Evolutionary conservation across 2,888 invertebrate genomes (phyloP).

Genomic region (Podabrus alpinus): DNA sequence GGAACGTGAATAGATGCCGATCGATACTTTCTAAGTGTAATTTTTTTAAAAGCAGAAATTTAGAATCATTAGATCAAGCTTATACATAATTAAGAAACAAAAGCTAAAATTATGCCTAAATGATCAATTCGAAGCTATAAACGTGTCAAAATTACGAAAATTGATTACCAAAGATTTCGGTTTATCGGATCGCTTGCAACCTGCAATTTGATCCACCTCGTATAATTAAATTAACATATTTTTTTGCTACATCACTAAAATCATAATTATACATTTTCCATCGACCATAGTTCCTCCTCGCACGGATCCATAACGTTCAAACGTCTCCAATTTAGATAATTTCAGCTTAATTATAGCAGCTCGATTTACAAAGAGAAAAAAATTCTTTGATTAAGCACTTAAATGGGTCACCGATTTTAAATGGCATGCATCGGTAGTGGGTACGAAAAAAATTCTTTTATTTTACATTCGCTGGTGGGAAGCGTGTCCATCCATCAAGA

Average conservation of each 20-base stretch:
- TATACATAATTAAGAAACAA: conserved; percentile 31
- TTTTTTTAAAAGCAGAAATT: conserved; percentile 16
- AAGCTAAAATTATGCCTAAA: conserved; percentile 34
- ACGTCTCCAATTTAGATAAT: conserved; percentile 30
- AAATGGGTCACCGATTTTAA: neutral
- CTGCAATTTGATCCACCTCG: conserved; percentile 30
- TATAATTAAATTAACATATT: conserved; percentile 33
- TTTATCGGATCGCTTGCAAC: conserved; percentile 25
- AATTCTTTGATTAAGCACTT: neutral
- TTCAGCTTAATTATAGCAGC: conserved; percentile 19
- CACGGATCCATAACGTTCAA: conserved; percentile 30
- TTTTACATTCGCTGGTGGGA: neutral
- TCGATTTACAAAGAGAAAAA: conserved; percentile 6
- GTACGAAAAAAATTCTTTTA: neutral
- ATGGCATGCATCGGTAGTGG: conserved; percentile 6
- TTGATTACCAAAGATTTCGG: conserved; percentile 33
- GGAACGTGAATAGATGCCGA: conserved; percentile 14
- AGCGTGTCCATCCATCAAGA: conserved; percentile 3
- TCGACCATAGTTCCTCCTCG: conserved; percentile 23
- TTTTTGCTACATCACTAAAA: conserved; percentile 22
- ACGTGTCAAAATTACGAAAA: conserved; percentile 37
- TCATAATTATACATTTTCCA: conserved; percentile 28
- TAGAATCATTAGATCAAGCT: conserved; percentile 20
- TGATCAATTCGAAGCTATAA: conserved; percentile 33
- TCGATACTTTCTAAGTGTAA: neutral